Evolutionary conservation across 2,888 invertebrate species (phyloP), one percentile per base, ranked within the genome.

Genomic region (Pseudococcus longispinus): DNA sequence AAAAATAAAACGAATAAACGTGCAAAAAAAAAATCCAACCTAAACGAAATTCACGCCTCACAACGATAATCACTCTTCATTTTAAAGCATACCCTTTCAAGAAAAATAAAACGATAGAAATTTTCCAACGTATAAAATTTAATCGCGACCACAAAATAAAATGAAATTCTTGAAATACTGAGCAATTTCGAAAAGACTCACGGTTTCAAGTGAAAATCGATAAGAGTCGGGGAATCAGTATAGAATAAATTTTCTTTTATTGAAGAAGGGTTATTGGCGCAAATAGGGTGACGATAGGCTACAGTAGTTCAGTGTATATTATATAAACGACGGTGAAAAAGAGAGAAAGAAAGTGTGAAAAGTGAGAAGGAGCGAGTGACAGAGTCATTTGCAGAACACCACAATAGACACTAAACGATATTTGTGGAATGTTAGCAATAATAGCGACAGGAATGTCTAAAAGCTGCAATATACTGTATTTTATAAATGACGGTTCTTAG

Each of bases 401-500:
- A 86, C 86, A 86, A 86, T 86, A 86, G 86, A 86, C 86, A 86
- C 86, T 86, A 86, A 86, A 86, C 86, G 87, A 87, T 87, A 87
- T 87, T 87, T 87, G 65, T 84, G 87, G 87, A 87, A 87, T 87
- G 87, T 87, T 87, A 83, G 87, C 88, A 86, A 87, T 86, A 88
- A 87, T 87, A n/a, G 86, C 80, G 86, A 86, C 86, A 86, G 86
- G 86, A 86, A 86, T 86, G 86, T 86, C 86, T 86, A 86, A 86
- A 86, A 86, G 86, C 86, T 86, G 86, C 86, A 80, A 86, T 86
- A 86, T 86, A 86, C 86, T 86, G 86, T 86, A 86, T 86, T 86
- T 86, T 86, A 86, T 86, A 86, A 86, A 86, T 86, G 86, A 86
- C 86, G 70, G 77, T 86, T 80, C 80, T 80, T 86, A 85, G 44